Percentiles rank a stretch among this genome's conserved stretches.
Evolutionary conservation across 1,140 invertebrate genomes (phyloP).

Genomic region (Spodoptera litura): DNA sequence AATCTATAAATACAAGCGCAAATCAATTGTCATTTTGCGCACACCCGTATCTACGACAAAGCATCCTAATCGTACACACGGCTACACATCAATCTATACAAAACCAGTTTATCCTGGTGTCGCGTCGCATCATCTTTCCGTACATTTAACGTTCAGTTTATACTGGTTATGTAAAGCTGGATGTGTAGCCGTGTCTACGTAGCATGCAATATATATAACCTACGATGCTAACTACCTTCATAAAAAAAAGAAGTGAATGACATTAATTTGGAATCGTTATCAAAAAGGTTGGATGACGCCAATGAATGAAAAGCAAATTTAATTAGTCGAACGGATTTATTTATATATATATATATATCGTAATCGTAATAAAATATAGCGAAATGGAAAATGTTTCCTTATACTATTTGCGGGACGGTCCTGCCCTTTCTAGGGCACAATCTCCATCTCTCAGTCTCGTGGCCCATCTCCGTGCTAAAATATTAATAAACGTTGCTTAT

Average conservation of each 20-base stretch:
- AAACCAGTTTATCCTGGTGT: too few relatives aligned
- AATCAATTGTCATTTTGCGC: conserved; percentile 22
- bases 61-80: conserved; percentile 20
- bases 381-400: conserved; percentile 73
- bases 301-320: conserved; percentile 84
- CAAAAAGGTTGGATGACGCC: conserved; percentile 65
- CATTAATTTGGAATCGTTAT: conserved; percentile 66
- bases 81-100: too few relatives aligned
- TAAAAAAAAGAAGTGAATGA: conserved; percentile 84
- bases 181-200: too few relatives aligned
- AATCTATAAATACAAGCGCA: conserved; percentile 16
- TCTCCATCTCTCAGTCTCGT: conserved; percentile 82
- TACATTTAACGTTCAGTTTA: too few relatives aligned
- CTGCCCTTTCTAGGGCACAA: conserved; percentile 79
- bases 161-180: too few relatives aligned
- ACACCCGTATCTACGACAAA: conserved; percentile 23
- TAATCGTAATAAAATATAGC: conserved; percentile 70
- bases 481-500: conserved; percentile 71
- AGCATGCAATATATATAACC: conserved; percentile 83
- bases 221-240: conserved; percentile 50
- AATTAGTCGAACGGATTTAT: conserved; percentile 74
- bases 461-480: conserved; percentile 80
- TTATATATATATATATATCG: conserved; percentile 71
- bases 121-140: too few relatives aligned
- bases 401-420: conserved; percentile 83